Evolutionary conservation across 2,797 vertebrate genomes (phyloP), one percentile per base, ranked within the genome.

Genomic region (Acrocephalus scirpaceus): DNA sequence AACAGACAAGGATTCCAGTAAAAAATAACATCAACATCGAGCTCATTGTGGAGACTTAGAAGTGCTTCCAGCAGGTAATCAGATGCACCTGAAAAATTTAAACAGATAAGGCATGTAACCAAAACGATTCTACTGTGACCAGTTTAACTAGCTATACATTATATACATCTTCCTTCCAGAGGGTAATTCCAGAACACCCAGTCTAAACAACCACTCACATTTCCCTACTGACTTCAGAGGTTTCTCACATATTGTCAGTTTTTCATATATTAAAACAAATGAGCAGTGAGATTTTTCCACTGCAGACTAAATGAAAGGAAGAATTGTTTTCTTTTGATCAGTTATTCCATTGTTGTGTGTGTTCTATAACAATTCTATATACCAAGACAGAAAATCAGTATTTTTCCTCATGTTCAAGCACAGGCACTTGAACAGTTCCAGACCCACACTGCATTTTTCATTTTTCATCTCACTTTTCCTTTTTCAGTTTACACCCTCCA

Each of bases 61-160:
- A 77, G 50, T 71, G 42, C 56, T 84, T 76, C 50, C 91, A 93
- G 76, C 61, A 87, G 48, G 42, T 51, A 51, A 90, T 45, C 25
- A 56, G 69, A 94, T 20, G 62, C 42, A 96, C 96, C 98, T 98
- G 92, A 73, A 96, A 94, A 91, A 40, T 67, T 40, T 5, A 29
- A 86, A 76, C 36, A 72, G 23, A 88, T 19, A 90, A 82, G 25
- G 26, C 32, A 72, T 12, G 7, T 72, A 74, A 72, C 42, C 57
- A 76, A 82, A 86, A 36, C 36, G 75, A 15, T 23, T 44, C 42
- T 50, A 14, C 32, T 53, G 36, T 30, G 88, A 93, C 45, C 44
- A 72, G 82, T 71, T 90, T 44, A 94, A 64, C 80, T 26, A 85
- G 67, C 48, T 65, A 23, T 8, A 45, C 13, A 7, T 73, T 62